Percentiles rank a stretch among this genome's conserved stretches.
Evolutionary conservation across 2,113 vertebrate genomes (phyloP).

Genomic region (Hymenochirus boettgeri): DNA sequence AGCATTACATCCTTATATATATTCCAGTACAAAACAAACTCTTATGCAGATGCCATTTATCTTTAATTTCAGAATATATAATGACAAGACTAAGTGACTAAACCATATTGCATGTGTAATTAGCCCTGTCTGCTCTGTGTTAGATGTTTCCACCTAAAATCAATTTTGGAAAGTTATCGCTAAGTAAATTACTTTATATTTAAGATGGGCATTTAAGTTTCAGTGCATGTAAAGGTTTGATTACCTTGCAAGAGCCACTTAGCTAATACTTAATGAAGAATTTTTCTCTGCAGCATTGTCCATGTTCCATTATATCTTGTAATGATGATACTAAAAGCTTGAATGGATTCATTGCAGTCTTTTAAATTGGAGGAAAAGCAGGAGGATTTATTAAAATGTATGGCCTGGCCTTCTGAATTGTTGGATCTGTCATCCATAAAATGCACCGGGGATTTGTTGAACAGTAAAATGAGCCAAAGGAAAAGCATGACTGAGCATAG

Average conservation of each 20-base stretch:
- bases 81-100: background rate
- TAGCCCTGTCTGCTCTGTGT: background rate
- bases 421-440: conserved; percentile 32
- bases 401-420: conserved; percentile 26
- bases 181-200: conserved; percentile 24
- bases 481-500: conserved; percentile 29
- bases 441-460: conserved; percentile 31
- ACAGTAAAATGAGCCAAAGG: conserved; percentile 23
- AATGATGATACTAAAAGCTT: conserved; percentile 39
- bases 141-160: background rate
- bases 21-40: too few species aligned
- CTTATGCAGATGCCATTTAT: too few species aligned
- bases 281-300: conserved; percentile 25
- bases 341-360: conserved; percentile 34
- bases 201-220: conserved; percentile 22
- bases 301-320: conserved; percentile 35
- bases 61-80: too few species aligned
- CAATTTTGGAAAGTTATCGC: background rate
- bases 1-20: too few species aligned
- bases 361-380: conserved; percentile 33
- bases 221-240: conserved; percentile 33
- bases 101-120: background rate
- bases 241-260: conserved; percentile 34
- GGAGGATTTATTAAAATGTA: conserved; percentile 35
- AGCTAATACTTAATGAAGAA: conserved; percentile 37